Base-by-base conservation (phyloP, 2,888 invertebrate species). In the Polymixis flavicincta region DNA sequence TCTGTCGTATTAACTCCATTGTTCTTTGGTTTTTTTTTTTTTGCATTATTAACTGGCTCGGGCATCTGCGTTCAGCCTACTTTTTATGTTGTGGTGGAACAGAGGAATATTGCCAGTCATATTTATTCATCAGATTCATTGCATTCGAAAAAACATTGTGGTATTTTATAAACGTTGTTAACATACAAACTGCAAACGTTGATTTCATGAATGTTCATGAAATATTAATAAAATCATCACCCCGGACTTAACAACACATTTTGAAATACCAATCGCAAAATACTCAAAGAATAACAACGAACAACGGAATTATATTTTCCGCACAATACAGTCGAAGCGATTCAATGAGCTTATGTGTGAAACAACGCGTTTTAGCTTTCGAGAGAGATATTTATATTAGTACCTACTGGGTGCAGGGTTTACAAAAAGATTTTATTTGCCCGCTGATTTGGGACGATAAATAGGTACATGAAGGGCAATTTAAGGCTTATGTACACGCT, bases 281-380 rank as follows among this genome's bases (percentile, higher is more conserved):
- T 73, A 75, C 71, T 76, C 67, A 76, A 71, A 74, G 25, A 75
- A 84, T 42, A 74, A 61, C 42, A 82, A 57, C n/a, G n/a, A 82
- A 57, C 66, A 63, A 7, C 50, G 69, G 55, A 73, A 61, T 76
- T 80, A 68, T 80, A 87, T 85, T 87, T 89, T 88, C 84, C 82
- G 59, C 78, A 66, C 79, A 80, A 85, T 86, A 83, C 85, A 75
- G 70, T 71, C 25, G 63, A 37, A 67, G 54, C 63, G 70, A 83
- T 65, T 80, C 75, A 74, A 83, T 75, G 76, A 82, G 79, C 85
- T 85, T 84, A 86, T 78, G 71, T 79, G 75, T 84, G 74, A 87
- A 88, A 88, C 85, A 84, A 86, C 80, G 82, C 83, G 77, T 85
- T 86, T 87, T 80, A 85, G 74, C 84, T 83, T 78, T 78, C 68